phyloP scores from a whole-genome alignment of 2,888 invertebrate species.

The Podotricha telesiphe region DNA sequence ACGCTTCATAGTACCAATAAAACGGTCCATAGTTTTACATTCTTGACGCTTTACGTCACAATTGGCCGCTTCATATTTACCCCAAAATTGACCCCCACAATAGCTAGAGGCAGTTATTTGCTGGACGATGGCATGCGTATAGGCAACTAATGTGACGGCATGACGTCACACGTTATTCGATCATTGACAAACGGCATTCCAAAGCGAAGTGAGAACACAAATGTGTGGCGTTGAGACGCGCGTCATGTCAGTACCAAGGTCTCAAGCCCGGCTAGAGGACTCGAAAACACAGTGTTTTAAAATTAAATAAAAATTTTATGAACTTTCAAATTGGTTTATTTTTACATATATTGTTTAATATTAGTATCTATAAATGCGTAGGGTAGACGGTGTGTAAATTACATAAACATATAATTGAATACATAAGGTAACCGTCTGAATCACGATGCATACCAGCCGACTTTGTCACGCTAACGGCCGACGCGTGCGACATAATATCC shows the following conservation, averaged over 20 bases:
- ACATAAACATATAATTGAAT: constrained; percentile 73
- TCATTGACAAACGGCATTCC: constrained; percentile 83
- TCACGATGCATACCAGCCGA: constrained; percentile 79
- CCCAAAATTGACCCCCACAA: constrained; percentile 59
- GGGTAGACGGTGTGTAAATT: constrained; percentile 66
- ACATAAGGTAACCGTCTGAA: constrained; percentile 81
- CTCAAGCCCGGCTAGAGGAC: constrained; percentile 66
- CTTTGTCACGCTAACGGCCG: constrained; percentile 73
- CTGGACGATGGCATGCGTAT: constrained; percentile 59
- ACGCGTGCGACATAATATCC: constrained; percentile 74
- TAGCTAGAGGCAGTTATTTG: constrained; percentile 64
- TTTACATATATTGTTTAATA: constrained; percentile 52
- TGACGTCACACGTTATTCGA: constrained; percentile 79
- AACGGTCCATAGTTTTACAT: constrained; percentile 58
- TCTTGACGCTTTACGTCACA: constrained; percentile 62
- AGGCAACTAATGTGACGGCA: constrained; percentile 62
- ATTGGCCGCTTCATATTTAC: constrained; percentile 62
- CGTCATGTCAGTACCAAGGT: constrained; percentile 77
- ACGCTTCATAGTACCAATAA: constrained; percentile 57
- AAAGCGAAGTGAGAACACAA: constrained; percentile 74
- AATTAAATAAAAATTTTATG: neutral
- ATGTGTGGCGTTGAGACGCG: constrained; percentile 69
- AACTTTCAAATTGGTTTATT: neutral
- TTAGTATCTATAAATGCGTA: constrained; percentile 69
- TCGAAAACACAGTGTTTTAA: constrained; percentile 44